These are phyloP conservation scores for Gambusia holbrooki DNA, from an alignment of 2,113 vertebrate species.

Conservation along the genomic window DNA sequence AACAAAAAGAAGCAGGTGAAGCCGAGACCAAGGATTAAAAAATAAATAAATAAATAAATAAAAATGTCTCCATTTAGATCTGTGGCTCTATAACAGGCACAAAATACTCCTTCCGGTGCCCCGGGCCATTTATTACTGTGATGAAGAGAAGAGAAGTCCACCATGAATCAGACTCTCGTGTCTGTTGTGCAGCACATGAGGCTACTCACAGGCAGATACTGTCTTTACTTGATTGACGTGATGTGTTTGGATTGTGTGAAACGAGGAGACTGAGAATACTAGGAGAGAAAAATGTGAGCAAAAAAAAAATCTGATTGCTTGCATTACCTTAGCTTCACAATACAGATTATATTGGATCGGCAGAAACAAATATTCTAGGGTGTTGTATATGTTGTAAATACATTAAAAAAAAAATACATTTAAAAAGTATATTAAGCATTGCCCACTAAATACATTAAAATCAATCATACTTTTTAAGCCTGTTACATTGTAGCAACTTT, in stretches of 20 bases:
- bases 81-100: slow-evolving; percentile 64
- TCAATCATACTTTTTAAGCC: background rate
- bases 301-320: slow-evolving; percentile 27
- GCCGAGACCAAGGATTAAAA: slow-evolving; percentile 58
- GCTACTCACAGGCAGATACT: slow-evolving; percentile 56
- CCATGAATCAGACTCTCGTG: slow-evolving; percentile 74
- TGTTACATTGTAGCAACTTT: background rate
- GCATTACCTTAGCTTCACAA: slow-evolving; percentile 34
- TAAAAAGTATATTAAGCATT: background rate
- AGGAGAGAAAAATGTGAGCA: slow-evolving; percentile 28
- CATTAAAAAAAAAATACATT: slow-evolving; percentile 1
- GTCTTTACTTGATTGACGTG: slow-evolving; percentile 46
- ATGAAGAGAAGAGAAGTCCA: slow-evolving; percentile 68
- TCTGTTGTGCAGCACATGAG: slow-evolving; percentile 56
- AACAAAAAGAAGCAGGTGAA: slow-evolving; percentile 59
- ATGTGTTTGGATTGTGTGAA: slow-evolving; percentile 40
- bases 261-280: slow-evolving; percentile 15
- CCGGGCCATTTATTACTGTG: slow-evolving; percentile 76
- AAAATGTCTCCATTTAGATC: slow-evolving; percentile 71
- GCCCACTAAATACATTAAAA: background rate
- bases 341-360: slow-evolving; percentile 35
- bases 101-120: slow-evolving; percentile 61
- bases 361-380: slow-evolving; percentile 32
- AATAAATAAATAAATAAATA: no score
- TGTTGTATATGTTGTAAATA: slow-evolving; percentile 2